These are phyloP conservation scores for Odocoileus virginianus DNA, from an alignment of 2,113 vertebrate species.

Conservation along the genomic window DNA sequence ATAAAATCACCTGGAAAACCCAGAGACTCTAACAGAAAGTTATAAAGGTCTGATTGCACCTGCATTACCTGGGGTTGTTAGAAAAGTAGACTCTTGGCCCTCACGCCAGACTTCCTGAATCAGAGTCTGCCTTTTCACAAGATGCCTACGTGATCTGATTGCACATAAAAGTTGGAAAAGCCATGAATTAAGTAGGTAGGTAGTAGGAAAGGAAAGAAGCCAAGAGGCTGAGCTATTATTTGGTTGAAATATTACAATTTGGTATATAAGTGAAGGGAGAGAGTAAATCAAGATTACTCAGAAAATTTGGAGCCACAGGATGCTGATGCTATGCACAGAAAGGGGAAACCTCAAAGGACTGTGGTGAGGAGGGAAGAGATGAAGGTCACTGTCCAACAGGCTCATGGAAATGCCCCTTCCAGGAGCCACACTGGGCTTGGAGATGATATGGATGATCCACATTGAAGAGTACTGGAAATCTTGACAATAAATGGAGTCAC, in stretches of 20 bases:
- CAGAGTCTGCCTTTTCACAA: background rate
- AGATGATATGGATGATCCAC: background rate
- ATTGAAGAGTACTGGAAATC: background rate
- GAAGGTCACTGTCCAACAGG: background rate
- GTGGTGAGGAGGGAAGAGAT: background rate
- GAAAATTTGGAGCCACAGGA: background rate
- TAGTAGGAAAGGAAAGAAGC: background rate
- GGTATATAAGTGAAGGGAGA: background rate
- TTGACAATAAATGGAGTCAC: background rate
- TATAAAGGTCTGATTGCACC: background rate
- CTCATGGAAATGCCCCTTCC: background rate
- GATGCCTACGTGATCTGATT: background rate
- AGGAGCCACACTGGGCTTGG: background rate
- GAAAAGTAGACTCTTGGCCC: background rate
- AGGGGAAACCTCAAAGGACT: background rate
- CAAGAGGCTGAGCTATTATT: background rate
- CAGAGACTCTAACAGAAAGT: background rate
- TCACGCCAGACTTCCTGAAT: background rate
- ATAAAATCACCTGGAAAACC: background rate
- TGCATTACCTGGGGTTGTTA: background rate
- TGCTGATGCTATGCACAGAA: background rate
- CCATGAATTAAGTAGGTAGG: background rate
- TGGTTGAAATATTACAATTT: background rate
- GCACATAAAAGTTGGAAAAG: background rate
- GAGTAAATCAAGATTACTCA: background rate